phyloP scores from a whole-genome alignment of 1,140 invertebrate genomes.

The Spodoptera frugiperda region DNA sequence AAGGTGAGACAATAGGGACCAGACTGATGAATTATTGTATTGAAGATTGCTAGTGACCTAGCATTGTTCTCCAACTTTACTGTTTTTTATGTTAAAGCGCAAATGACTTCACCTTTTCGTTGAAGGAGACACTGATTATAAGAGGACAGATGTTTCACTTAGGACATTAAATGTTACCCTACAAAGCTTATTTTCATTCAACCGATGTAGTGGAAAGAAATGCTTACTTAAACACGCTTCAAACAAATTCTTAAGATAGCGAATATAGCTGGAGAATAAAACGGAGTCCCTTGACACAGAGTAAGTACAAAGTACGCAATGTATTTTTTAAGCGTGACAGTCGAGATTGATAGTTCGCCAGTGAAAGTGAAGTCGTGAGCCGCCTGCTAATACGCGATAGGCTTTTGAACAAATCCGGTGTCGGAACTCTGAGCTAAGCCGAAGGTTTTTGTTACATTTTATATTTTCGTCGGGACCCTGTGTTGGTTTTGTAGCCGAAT shows the following conservation, averaged over 20 bases:
- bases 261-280: conserved; percentile 11
- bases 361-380: conserved; percentile 75
- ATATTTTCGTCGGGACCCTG: conserved; percentile 42
- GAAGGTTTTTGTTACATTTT: conserved; percentile 32
- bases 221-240: conserved; percentile 15
- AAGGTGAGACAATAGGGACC: conserved; percentile 17
- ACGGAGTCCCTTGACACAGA: conserved; percentile 36
- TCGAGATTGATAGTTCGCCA: conserved; percentile 72
- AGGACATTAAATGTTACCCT: background rate
- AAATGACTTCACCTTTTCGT: background rate
- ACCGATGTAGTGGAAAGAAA: conserved; percentile 15
- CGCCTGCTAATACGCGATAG: conserved; percentile 61
- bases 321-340: conserved; percentile 71
- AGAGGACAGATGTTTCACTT: background rate
- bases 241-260: conserved; percentile 25
- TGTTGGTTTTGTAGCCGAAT: conserved; percentile 29
- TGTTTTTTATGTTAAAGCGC: too few species aligned
- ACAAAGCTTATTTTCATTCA: conserved; percentile 8
- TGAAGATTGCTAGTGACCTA: conserved; percentile 5
- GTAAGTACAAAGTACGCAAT: conserved; percentile 56
- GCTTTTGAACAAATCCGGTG: conserved; percentile 62
- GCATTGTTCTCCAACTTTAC: background rate
- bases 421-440: conserved; percentile 48
- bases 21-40: conserved; percentile 34
- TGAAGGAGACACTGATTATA: background rate